These are phyloP conservation scores for Perdix hodgsoniae DNA, from an alignment of 2,797 vertebrate genomes.

Conservation along the genomic window DNA sequence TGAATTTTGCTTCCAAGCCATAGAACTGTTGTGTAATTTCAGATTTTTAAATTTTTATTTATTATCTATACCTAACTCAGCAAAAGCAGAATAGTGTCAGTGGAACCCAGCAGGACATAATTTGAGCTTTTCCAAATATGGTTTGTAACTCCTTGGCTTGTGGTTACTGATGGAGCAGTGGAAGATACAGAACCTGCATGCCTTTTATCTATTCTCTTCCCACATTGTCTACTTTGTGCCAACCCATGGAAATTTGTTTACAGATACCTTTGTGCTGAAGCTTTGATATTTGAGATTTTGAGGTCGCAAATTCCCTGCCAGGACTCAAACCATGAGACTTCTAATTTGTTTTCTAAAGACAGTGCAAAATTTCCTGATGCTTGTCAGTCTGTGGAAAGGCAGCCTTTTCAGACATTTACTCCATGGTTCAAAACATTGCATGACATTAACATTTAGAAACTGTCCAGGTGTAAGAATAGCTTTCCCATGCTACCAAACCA, in stretches of 20 bases:
- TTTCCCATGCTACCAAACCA: not conserved
- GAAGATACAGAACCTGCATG: not conserved
- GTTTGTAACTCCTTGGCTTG: not conserved
- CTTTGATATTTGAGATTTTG: not conserved
- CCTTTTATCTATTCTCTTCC: too few species aligned
- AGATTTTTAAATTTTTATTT: not conserved
- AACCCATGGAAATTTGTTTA: not conserved
- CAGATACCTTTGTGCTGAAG: not conserved
- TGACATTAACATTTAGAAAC: conserved; percentile 10
- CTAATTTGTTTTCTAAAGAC: not conserved
- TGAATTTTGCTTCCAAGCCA: not conserved
- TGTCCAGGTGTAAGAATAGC: not conserved
- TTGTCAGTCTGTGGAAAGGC: not conserved
- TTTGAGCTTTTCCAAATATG: not conserved
- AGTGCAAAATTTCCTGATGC: not conserved
- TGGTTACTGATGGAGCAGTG: not conserved
- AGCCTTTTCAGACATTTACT: not conserved
- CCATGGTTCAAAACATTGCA: not conserved
- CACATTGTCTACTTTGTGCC: not conserved
- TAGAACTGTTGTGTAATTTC: not conserved
- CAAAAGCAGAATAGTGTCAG: not conserved
- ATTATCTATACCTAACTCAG: not conserved
- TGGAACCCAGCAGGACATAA: accelerated
- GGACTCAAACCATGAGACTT: not conserved
- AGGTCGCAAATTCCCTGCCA: not conserved